Percentiles rank a stretch among this genome's conserved stretches.
phyloP scores from a whole-genome alignment of 2,888 invertebrate species.

The Agrypnus murinus region DNA sequence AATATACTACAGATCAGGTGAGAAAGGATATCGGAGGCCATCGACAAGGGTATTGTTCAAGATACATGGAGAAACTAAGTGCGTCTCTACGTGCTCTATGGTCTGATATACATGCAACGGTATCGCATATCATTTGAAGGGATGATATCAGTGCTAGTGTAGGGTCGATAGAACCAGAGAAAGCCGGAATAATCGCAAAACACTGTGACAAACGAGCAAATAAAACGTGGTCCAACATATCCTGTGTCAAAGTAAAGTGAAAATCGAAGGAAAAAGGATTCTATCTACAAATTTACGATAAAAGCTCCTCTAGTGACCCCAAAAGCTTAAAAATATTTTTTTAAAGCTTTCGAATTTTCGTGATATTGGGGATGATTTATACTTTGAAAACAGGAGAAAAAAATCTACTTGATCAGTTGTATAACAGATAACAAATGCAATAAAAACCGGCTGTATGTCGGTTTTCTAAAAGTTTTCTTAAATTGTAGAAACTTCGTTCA shows the following conservation, averaged over 20 bases:
- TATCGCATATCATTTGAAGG: slow-evolving; percentile 33
- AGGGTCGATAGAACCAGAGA: slow-evolving; percentile 40
- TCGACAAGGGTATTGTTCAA: slow-evolving; percentile 14
- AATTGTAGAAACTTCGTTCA: slow-evolving; percentile 29
- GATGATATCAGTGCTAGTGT: slow-evolving; percentile 37
- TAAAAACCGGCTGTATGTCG: too few relatives aligned
- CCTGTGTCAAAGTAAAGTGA: slow-evolving; percentile 53
- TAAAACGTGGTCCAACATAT: slow-evolving; percentile 51
- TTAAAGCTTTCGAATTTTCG: slow-evolving; percentile 11
- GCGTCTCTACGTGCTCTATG: not conserved
- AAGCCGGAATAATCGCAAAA: slow-evolving; percentile 45
- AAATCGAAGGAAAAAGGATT: slow-evolving; percentile 52
- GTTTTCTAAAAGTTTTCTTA: not conserved
- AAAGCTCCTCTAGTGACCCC: slow-evolving; percentile 36
- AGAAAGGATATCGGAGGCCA: not conserved
- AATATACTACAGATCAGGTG: too few relatives aligned
- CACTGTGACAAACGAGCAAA: slow-evolving; percentile 52
- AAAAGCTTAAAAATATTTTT: slow-evolving; percentile 25
- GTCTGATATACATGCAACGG: slow-evolving; percentile 16
- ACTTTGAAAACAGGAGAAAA: too few relatives aligned
- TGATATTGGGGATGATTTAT: too few relatives aligned
- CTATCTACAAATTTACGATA: slow-evolving; percentile 48
- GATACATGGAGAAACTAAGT: slow-evolving; percentile 2
- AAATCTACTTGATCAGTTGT: too few relatives aligned
- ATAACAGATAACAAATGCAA: too few relatives aligned